Conservation (phyloP, 1,140 invertebrate species). For the Scaptomyza graminum region DNA sequence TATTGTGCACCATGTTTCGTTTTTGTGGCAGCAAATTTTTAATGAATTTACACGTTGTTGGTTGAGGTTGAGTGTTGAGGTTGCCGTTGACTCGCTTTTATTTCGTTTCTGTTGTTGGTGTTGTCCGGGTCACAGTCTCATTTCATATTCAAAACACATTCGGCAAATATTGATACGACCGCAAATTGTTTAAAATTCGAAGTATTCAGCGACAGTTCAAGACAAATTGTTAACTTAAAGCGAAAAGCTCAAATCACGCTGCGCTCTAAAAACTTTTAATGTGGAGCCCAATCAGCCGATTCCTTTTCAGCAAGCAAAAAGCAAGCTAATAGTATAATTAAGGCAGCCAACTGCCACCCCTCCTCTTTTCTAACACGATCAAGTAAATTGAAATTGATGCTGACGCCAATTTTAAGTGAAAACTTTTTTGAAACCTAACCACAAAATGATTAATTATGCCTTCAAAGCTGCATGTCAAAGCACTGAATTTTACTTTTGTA, state of each 20-base stretch:
- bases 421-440: constrained; percentile 36
- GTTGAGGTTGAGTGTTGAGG: constrained; percentile 12
- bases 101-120: neutral
- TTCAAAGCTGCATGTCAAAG: constrained; percentile 65
- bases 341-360: constrained; percentile 18
- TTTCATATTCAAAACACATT: constrained; percentile 83
- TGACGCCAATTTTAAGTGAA: constrained; percentile 67
- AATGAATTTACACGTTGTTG: constrained; percentile 71
- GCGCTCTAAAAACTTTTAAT: constrained; percentile 63
- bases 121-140: constrained; percentile 38
- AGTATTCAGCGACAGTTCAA: constrained; percentile 58
- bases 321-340: constrained; percentile 75
- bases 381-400: constrained; percentile 78
- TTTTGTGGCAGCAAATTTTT: constrained; percentile 73
- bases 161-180: constrained; percentile 81
- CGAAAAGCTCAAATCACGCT: constrained; percentile 73
- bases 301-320: constrained; percentile 18
- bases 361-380: constrained; percentile 17
- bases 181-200: constrained; percentile 82
- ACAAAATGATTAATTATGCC: constrained; percentile 76
- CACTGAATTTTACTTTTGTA: constrained; percentile 68
- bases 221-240: constrained; percentile 76
- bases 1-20: constrained; percentile 55
- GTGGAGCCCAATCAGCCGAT: constrained; percentile 51
- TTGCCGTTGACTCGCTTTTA: neutral